Conservation (phyloP, 2,888 invertebrate genomes). For the Epinotia ramella region DNA sequence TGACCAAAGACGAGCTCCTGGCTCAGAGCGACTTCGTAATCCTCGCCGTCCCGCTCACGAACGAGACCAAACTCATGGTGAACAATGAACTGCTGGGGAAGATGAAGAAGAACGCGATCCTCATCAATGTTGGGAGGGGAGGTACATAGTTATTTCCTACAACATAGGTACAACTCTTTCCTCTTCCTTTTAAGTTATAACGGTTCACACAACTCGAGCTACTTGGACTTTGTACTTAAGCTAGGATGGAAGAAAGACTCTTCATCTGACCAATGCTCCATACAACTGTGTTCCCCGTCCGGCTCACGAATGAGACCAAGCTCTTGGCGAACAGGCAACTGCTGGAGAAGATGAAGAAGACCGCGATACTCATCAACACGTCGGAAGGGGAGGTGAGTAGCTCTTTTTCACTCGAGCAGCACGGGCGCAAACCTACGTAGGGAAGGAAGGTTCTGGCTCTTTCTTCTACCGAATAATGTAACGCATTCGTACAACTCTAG, state of each 20-base stretch:
- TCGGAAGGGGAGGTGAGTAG: slow-evolving; percentile 90
- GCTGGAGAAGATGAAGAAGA: slow-evolving; percentile 94
- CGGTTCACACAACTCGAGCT: too few species aligned
- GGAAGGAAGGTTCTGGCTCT: too few species aligned
- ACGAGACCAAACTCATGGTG: slow-evolving; percentile 92
- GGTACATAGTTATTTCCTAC: slow-evolving; percentile 71
- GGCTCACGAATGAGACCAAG: slow-evolving; percentile 91
- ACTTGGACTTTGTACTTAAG: too few species aligned
- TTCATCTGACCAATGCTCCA: too few species aligned
- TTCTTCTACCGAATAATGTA: too few species aligned
- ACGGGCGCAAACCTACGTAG: too few species aligned
- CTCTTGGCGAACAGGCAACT: slow-evolving; percentile 91
- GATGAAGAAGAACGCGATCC: slow-evolving; percentile 95
- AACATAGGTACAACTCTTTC: too few species aligned
- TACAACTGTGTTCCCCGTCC: slow-evolving; percentile 68
- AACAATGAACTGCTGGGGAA: slow-evolving; percentile 89
- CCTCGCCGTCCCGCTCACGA: slow-evolving; percentile 90
- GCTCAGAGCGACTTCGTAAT: slow-evolving; percentile 94
- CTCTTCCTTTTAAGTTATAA: too few species aligned
- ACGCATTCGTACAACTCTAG: too few species aligned
- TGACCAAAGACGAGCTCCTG: slow-evolving; percentile 90
- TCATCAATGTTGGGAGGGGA: slow-evolving; percentile 95
- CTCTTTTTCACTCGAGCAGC: neutral
- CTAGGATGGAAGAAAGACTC: too few species aligned
- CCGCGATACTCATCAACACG: slow-evolving; percentile 93